A percentile compares a stretch with the other conserved stretches of the same genome.
Evolutionary conservation across 2,113 vertebrate species (phyloP).

Genomic region (Petaurus breviceps): DNA sequence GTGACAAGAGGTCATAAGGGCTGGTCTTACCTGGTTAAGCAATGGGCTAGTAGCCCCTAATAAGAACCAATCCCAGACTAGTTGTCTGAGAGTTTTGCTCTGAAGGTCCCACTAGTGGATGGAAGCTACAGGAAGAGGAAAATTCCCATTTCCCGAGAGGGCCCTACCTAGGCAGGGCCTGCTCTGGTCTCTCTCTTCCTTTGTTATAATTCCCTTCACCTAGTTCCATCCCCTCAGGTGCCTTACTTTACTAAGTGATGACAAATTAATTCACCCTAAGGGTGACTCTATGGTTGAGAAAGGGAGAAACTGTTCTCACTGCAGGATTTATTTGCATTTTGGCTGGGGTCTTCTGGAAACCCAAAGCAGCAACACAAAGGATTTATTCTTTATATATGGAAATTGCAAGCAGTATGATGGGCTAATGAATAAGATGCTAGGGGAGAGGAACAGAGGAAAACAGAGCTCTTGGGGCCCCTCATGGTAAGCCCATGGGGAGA

Average conservation of each 20-base stretch:
- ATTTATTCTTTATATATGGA: not conserved
- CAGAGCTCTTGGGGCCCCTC: not conserved
- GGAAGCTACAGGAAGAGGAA: not conserved
- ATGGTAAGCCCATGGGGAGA: not conserved
- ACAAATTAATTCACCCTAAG: not conserved
- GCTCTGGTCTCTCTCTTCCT: not conserved
- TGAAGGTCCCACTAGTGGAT: not conserved
- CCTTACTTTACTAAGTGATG: not conserved
- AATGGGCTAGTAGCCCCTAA: not conserved
- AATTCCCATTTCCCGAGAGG: not conserved
- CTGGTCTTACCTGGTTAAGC: no score
- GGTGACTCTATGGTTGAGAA: not conserved
- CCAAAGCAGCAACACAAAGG: not conserved
- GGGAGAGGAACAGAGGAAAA: not conserved
- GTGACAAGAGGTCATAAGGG: not conserved
- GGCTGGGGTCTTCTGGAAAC: not conserved
- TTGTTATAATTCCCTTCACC: not conserved
- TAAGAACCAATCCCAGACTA: not conserved
- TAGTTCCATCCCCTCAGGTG: not conserved
- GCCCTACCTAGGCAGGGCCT: not conserved
- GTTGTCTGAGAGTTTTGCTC: not conserved
- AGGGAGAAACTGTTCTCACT: not conserved
- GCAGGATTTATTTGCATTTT: not conserved
- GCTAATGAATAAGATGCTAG: constrained; percentile 8
- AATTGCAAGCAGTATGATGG: constrained; percentile 30